Conservation (phyloP, 2,888 invertebrate genomes). For the Periphyllus acericola region DNA sequence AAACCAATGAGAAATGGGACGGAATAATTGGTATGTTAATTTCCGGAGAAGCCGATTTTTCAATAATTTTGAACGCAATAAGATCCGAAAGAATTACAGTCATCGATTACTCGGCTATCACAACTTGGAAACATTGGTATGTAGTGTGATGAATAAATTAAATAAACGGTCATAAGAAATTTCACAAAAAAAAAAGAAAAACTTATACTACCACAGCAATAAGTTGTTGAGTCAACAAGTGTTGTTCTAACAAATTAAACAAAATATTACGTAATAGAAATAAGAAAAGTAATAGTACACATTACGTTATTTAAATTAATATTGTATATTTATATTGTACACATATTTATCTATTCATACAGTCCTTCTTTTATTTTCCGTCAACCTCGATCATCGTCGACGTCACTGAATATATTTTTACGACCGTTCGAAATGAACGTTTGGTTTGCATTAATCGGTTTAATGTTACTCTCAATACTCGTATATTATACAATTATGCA, state of each 20-base stretch:
- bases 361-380: constrained; percentile 62
- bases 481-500: constrained; percentile 23
- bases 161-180: no score
- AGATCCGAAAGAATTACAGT: constrained; percentile 22
- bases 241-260: no score
- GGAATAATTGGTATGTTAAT: constrained; percentile 58
- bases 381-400: constrained; percentile 44
- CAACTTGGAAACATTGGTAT: constrained; percentile 28
- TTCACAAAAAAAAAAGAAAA: not conserved
- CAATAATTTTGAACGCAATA: constrained; percentile 41
- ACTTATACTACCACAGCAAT: not conserved
- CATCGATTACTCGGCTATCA: constrained; percentile 3
- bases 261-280: not conserved
- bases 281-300: not conserved
- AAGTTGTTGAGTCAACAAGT: no score
- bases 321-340: not conserved
- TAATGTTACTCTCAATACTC: constrained; percentile 36
- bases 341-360: not conserved
- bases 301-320: not conserved
- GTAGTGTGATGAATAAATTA: not conserved
- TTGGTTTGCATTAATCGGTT: constrained; percentile 57
- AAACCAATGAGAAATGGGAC: constrained; percentile 60
- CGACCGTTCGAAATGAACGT: constrained; percentile 57
- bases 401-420: constrained; percentile 60
- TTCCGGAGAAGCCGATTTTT: constrained; percentile 62